phyloP scores from a whole-genome alignment of 2,797 vertebrate species.

The Lutjanus argentimaculatus region DNA sequence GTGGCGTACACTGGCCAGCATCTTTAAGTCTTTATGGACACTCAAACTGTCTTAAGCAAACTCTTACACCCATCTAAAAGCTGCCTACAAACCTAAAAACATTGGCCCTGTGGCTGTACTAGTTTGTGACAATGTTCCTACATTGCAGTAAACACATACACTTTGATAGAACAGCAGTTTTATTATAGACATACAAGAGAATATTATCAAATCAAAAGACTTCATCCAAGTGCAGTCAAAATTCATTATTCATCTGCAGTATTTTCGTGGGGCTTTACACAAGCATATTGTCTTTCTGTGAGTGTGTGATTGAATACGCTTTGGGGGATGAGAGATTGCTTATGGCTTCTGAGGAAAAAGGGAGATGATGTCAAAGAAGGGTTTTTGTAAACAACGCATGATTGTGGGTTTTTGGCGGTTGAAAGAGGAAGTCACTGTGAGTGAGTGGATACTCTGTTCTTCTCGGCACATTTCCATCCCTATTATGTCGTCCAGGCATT shows the following conservation, averaged over 20 bases:
- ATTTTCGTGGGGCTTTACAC: constrained; percentile 43
- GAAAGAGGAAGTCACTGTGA: constrained; percentile 65
- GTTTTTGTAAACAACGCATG: constrained; percentile 78
- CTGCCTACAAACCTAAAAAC: constrained; percentile 11
- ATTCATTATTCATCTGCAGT: constrained; percentile 61
- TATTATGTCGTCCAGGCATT: constrained; percentile 82
- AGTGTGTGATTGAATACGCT: constrained; percentile 61
- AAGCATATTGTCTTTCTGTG: constrained; percentile 38
- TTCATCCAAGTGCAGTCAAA: constrained; percentile 36
- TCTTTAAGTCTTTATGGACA: constrained; percentile 5
- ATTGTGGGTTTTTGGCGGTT: constrained; percentile 65
- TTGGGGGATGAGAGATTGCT: constrained; percentile 46
- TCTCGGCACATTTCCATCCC: constrained; percentile 80
- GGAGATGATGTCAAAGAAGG: constrained; percentile 56
- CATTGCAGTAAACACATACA: constrained; percentile 49
- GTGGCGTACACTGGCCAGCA: neutral
- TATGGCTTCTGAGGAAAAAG: constrained; percentile 60
- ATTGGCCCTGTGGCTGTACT: constrained; percentile 8
- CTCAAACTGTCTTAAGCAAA: constrained; percentile 4
- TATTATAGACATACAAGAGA: constrained; percentile 42
- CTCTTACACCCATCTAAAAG: neutral
- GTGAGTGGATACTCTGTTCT: constrained; percentile 73
- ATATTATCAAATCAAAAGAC: constrained; percentile 62
- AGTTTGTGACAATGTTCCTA: constrained; percentile 26
- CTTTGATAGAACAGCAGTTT: constrained; percentile 57